Percentiles rank a stretch among this genome's conserved stretches.
Evolutionary conservation across 2,888 invertebrate species (phyloP).

Genomic region (Lysandra bellargus): DNA sequence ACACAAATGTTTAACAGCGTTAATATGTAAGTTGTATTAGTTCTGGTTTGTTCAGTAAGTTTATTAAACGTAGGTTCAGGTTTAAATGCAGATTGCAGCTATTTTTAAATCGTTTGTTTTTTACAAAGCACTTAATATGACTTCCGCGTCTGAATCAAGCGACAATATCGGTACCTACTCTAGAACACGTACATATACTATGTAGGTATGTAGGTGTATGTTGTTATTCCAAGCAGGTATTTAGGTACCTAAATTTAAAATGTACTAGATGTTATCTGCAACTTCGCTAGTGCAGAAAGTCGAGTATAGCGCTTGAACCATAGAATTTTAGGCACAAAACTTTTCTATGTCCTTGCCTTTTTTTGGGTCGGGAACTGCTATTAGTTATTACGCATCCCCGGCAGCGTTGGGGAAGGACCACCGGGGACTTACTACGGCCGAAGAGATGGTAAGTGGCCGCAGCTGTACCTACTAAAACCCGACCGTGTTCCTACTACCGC

Average conservation of each 20-base stretch:
- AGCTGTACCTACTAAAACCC: too few relatives aligned
- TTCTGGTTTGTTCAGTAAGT: not conserved
- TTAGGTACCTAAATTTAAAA: not conserved
- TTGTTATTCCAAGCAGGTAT: not conserved
- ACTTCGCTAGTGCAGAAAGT: too few relatives aligned
- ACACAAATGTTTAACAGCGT: too few relatives aligned
- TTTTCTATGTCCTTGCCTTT: too few relatives aligned
- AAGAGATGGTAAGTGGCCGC: too few relatives aligned
- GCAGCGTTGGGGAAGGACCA: too few relatives aligned
- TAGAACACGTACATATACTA: not conserved
- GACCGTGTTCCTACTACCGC: too few relatives aligned
- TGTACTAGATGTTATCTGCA: not conserved
- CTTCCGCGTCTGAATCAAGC: conserved; percentile 23
- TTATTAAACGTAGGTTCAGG: not conserved
- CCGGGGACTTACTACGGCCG: too few relatives aligned
- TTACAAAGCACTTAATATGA: conserved; percentile 14
- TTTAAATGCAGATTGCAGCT: not conserved
- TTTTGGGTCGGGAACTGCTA: too few relatives aligned
- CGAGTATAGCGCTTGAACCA: too few relatives aligned
- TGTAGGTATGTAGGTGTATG: not conserved
- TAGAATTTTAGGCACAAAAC: too few relatives aligned
- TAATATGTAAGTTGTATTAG: not conserved
- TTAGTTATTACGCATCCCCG: too few relatives aligned
- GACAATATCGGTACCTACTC: not conserved
- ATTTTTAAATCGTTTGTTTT: conserved; percentile 25